Conservation (phyloP, 2,113 vertebrate genomes). For the Salminus brasiliensis region DNA sequence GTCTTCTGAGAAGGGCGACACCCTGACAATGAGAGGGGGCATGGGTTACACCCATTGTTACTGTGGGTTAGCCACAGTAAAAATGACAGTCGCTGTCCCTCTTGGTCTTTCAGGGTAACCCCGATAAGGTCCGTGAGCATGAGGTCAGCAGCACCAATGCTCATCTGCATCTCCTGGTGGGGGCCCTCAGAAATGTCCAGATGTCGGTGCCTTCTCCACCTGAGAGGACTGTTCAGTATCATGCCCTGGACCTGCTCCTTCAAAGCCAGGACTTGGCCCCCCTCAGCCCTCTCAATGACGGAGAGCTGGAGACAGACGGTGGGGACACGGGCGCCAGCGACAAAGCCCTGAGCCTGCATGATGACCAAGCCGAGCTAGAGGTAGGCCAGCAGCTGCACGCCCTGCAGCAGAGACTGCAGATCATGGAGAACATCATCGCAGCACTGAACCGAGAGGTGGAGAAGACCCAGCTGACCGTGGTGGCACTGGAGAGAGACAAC, state of each 20-base stretch:
- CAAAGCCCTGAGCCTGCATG: slow-evolving; percentile 58
- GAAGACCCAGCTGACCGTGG: slow-evolving; percentile 72
- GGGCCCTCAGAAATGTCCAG: slow-evolving; percentile 68
- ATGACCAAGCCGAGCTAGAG: slow-evolving; percentile 59
- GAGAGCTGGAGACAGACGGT: slow-evolving; percentile 48
- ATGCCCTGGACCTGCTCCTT: slow-evolving; percentile 28
- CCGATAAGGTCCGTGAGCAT: slow-evolving; percentile 75
- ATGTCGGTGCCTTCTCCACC: slow-evolving; percentile 37
- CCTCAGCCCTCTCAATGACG: slow-evolving; percentile 54
- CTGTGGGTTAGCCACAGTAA: no score
- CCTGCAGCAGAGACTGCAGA: slow-evolving; percentile 78
- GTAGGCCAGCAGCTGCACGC: slow-evolving; percentile 70
- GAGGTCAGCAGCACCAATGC: slow-evolving; percentile 64
- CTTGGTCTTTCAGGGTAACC: slow-evolving; percentile 68
- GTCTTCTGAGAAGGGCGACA: no score
- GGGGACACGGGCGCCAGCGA: slow-evolving; percentile 62
- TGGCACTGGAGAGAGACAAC: slow-evolving; percentile 73
- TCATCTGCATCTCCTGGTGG: slow-evolving; percentile 79
- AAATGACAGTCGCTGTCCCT: neutral
- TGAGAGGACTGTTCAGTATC: slow-evolving; percentile 10
- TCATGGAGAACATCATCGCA: slow-evolving; percentile 83
- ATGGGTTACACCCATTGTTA: no score
- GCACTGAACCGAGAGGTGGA: slow-evolving; percentile 86
- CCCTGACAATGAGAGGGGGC: no score
- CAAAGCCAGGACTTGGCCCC: slow-evolving; percentile 40